Base-by-base conservation (phyloP, 1,140 invertebrate species). In the Pentalonia nigronervosa region DNA sequence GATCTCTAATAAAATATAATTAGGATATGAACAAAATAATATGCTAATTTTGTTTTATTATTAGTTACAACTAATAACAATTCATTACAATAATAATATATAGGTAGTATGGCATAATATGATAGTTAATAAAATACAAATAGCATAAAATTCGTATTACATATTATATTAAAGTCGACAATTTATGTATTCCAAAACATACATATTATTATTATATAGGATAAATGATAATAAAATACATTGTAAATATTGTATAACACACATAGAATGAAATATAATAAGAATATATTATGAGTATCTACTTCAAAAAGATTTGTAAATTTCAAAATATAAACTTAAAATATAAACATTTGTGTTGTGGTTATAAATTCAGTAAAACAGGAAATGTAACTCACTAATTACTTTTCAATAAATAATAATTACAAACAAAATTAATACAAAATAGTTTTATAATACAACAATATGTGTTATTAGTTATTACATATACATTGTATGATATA, bases 221-320 rank as follows among this genome's bases (percentile, higher is more conserved):
- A 76, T 76, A 76, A 76, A 76, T 76, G 60, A 76, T 76, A 76
- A 76, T 76, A 17, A 76, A 76, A 14, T 76, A n/a, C 83, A 84
- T 23, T 25, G 41, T 41, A 45, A 25, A 30, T 25, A 84, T 76
- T 41, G 23, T 30, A 41, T 45, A 84, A 41, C 83, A 45, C 14
- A 76, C n/a, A 76, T 76, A 7, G n/a, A 76, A n/a, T 76, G n/a
- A 76, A 76, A n/a, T 76, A 76, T 30, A 76, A n/a, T n/a, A 76
- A 34, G 60, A n/a, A n/a, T 67, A 67, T 67, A 67, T 67, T 67
- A 60, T 60, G 25, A 60, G 2, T 30, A 67, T 67, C 60, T 67
- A 67, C 60, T 67, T n/a, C 60, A 60, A 60, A 67, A 67, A 67
- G 30, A 14, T 67, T 67, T 67, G 60, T 67, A 67, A n/a, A 60